A percentile compares a stretch with the other conserved stretches of the same genome.
These are phyloP conservation scores for Mobula birostris DNA, from an alignment of 2,113 vertebrate genomes.

Conservation along the genomic window DNA sequence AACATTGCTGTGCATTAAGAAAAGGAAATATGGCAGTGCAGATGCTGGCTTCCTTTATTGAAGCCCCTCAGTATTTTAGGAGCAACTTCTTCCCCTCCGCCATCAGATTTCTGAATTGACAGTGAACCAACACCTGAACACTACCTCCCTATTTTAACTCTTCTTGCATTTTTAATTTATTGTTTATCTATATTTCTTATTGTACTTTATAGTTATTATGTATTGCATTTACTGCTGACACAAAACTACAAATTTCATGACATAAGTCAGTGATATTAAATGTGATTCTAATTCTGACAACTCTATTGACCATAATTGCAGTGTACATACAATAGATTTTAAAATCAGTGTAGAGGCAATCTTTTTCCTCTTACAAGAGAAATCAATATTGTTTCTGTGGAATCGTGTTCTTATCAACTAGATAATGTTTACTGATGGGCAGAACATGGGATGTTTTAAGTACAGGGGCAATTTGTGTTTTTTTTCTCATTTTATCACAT, in stretches of 20 bases:
- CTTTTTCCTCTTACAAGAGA: neutral
- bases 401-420: neutral
- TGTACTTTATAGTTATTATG: no score
- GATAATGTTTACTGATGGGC: neutral
- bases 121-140: no score
- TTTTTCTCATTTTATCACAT: neutral
- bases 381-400: neutral
- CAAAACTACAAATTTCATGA: no score
- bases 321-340: neutral
- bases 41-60: neutral
- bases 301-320: neutral
- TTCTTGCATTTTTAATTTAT: no score
- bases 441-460: neutral
- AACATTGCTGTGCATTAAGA: neutral
- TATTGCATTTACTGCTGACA: no score
- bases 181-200: no score
- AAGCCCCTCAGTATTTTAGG: neutral
- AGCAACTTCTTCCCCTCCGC: no score
- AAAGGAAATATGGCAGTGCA: neutral
- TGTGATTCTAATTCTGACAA: neutral
- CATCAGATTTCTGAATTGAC: no score
- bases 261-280: no score
- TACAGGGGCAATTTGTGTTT: neutral
- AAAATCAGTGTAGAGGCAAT: neutral
- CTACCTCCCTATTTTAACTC: no score